These are phyloP conservation scores for Hydropotes inermis DNA, from an alignment of 2,113 vertebrate genomes.

Conservation along the genomic window DNA sequence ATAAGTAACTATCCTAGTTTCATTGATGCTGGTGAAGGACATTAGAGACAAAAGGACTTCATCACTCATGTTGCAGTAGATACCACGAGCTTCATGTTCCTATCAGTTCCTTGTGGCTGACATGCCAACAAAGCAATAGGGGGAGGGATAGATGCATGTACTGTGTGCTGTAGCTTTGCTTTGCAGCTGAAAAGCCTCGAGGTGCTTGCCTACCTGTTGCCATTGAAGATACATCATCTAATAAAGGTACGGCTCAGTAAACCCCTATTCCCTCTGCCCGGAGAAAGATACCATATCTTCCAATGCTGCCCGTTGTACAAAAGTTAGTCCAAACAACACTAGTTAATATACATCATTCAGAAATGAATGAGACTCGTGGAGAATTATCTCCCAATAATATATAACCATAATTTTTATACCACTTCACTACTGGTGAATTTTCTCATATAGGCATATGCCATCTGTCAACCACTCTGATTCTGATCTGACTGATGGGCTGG, in stretches of 20 bases:
- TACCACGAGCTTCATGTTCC: not conserved
- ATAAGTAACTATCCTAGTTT: not conserved
- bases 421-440: not conserved
- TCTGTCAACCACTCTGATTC: not conserved
- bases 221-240: not conserved
- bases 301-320: not conserved
- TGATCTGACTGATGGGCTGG: not conserved
- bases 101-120: not conserved
- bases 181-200: not conserved
- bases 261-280: not conserved
- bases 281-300: not conserved
- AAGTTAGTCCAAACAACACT: not conserved
- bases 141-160: not conserved
- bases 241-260: not conserved
- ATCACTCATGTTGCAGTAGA: not conserved
- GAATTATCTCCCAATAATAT: not conserved
- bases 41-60: not conserved
- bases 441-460: not conserved
- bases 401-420: not conserved
- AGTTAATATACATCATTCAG: not conserved
- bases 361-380: not conserved
- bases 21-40: not conserved
- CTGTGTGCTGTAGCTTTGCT: not conserved
- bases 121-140: not conserved
- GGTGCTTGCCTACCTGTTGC: not conserved